Conservation (phyloP, 2,113 vertebrate genomes). For the Xiphorhynchus elegans region DNA sequence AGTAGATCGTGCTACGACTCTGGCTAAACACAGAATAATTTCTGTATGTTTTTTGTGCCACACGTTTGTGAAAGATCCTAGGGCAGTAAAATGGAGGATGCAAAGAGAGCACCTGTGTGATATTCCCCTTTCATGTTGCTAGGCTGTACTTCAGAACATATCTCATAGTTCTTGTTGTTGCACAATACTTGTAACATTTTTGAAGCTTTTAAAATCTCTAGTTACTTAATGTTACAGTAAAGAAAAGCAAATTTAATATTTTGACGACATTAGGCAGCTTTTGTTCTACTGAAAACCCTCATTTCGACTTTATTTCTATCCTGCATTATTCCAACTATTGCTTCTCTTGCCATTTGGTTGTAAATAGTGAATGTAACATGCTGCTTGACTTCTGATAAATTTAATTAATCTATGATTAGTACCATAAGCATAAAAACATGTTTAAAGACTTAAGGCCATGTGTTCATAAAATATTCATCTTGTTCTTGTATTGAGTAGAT, state of each 20-base stretch:
- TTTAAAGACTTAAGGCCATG: not conserved
- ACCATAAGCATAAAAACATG: not conserved
- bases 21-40: not conserved
- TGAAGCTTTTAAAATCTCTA: not conserved
- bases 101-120: accelerated
- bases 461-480: not conserved
- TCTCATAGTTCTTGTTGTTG: not conserved
- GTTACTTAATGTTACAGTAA: not conserved
- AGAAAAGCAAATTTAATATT: not conserved
- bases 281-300: not conserved
- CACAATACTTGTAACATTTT: not conserved
- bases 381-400: not conserved
- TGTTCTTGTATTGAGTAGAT: not conserved
- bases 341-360: not conserved
- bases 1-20: not conserved
- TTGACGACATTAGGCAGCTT: not conserved
- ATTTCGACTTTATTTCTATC: not conserved
- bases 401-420: not conserved
- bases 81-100: not conserved
- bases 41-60: not conserved
- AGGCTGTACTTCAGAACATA: not conserved
- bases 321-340: not conserved
- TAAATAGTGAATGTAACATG: not conserved
- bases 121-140: not conserved
- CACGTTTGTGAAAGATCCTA: accelerated